These are phyloP conservation scores for Myathropa florea DNA, from an alignment of 2,888 invertebrate species.

Conservation along the genomic window DNA sequence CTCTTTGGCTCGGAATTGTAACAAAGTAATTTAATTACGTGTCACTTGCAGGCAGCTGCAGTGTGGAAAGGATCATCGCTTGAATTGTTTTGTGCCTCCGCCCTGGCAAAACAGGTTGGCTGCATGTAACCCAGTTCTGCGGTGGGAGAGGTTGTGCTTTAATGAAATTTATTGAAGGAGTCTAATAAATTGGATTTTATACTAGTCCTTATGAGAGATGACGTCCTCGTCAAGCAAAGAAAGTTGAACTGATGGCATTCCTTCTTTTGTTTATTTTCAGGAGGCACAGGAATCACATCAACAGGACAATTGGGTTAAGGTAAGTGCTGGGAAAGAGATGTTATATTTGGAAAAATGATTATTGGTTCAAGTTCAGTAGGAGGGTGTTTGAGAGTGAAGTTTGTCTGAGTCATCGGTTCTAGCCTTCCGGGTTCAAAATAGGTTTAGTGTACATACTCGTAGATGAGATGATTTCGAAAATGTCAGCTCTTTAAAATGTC, in stretches of 20 bases:
- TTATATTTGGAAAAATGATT: neutral
- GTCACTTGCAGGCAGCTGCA: constrained; percentile 17
- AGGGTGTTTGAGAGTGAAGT: neutral
- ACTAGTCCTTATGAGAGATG: neutral
- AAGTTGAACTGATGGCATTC: neutral
- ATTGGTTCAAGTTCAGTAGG: neutral
- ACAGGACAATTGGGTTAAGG: neutral
- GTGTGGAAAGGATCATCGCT: constrained; percentile 33
- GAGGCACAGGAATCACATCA: neutral
- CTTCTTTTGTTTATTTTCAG: neutral
- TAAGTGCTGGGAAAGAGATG: neutral
- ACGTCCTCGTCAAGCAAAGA: too few relatives aligned
- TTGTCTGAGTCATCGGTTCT: too few relatives aligned
- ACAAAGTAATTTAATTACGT: constrained; percentile 42
- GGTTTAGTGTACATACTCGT: too few relatives aligned
- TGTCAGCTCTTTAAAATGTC: too few relatives aligned
- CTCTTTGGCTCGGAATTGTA: neutral
- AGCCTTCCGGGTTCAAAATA: too few relatives aligned
- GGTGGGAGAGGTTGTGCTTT: neutral
- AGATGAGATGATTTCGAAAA: too few relatives aligned
- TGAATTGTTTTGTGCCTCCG: neutral
- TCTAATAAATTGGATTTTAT: neutral
- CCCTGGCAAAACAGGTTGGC: neutral
- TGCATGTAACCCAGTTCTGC: neutral
- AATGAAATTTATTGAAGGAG: neutral